Percentiles rank a stretch among this genome's conserved stretches.
These are phyloP conservation scores for Alviniconcha strummeri DNA, from an alignment of 2,888 invertebrate genomes.

Conservation along the genomic window DNA sequence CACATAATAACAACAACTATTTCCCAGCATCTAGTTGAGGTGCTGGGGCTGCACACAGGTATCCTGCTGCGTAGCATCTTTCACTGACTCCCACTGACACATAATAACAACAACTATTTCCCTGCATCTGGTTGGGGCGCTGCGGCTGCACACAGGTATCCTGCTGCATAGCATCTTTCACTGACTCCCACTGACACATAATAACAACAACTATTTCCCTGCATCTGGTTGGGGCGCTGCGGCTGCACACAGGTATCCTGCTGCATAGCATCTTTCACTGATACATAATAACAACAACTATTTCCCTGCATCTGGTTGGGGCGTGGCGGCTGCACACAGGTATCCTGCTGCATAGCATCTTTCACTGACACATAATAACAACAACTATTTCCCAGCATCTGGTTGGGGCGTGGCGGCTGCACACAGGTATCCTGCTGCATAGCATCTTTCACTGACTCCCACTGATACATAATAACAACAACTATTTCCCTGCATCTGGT, in stretches of 20 bases:
- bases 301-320: constrained; percentile 47
- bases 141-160: constrained; percentile 39
- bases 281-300: too few relatives aligned
- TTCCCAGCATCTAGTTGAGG: constrained; percentile 47
- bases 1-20: too few relatives aligned
- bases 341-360: too few relatives aligned
- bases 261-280: too few relatives aligned
- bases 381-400: constrained; percentile 39
- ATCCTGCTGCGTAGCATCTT: too few relatives aligned
- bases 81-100: constrained; percentile 9
- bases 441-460: constrained; percentile 22
- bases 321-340: too few relatives aligned
- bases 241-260: too few relatives aligned
- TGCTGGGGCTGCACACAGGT: too few relatives aligned
- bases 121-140: constrained; percentile 44
- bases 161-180: constrained; percentile 47
- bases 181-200: constrained; percentile 9
- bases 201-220: constrained; percentile 28
- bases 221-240: constrained; percentile 42
- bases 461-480: too few relatives aligned
- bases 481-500: constrained; percentile 44
- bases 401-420: constrained; percentile 34
- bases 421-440: constrained; percentile 54
- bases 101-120: constrained; percentile 6
- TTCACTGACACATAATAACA: too few relatives aligned